Percentiles rank a stretch among this genome's conserved stretches.
Conservation (phyloP, 2,888 invertebrate species). For the Pristionchus arcanus region DNA sequence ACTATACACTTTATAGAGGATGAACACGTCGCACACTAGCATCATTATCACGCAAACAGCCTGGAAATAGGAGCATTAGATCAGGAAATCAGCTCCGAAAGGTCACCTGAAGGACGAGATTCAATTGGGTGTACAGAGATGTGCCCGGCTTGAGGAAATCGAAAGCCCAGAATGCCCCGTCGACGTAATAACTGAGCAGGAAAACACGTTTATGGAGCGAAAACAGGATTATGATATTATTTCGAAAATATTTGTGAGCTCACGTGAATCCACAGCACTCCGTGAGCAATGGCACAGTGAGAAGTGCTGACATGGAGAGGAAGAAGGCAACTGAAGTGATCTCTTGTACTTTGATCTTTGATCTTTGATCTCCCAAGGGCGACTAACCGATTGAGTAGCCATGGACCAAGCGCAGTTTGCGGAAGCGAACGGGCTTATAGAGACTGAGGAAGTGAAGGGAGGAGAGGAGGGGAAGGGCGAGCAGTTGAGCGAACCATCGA, state of each 20-base stretch:
- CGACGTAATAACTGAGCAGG: background rate
- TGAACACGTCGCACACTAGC: constrained; percentile 16
- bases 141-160: constrained; percentile 11
- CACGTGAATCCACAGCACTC: constrained; percentile 41
- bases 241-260: background rate
- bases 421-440: constrained; percentile 1
- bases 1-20: constrained; percentile 23
- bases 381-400: background rate
- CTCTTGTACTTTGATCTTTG: background rate
- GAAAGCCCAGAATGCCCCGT: background rate
- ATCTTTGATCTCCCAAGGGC: background rate
- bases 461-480: constrained; percentile 37
- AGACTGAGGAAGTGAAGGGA: constrained; percentile 28
- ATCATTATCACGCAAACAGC: background rate
- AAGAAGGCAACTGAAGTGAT: background rate
- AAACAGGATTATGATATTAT: background rate
- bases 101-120: constrained; percentile 19
- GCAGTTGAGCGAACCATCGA: constrained; percentile 47
- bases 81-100: background rate
- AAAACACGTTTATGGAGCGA: background rate
- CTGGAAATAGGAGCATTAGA: background rate
- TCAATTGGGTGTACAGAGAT: constrained; percentile 9
- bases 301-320: background rate
- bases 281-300: constrained; percentile 7
- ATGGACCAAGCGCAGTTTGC: background rate